Conservation (phyloP, 2,113 vertebrate genomes). For the Hippocampus zosterae region DNA sequence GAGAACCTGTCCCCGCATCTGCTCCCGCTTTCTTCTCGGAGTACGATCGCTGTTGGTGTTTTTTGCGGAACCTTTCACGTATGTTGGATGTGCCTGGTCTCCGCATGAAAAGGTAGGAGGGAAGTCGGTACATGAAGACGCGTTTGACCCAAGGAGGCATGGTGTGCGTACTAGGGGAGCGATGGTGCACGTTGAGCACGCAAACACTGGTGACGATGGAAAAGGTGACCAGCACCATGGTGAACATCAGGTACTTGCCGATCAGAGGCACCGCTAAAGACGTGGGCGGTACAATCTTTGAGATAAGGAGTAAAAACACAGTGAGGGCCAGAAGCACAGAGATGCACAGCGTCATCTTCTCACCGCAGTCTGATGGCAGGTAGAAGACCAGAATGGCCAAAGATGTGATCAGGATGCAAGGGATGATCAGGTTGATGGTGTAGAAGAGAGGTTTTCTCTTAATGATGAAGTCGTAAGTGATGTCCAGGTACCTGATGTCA, state of each 20-base stretch:
- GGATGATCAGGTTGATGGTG: constrained; percentile 79
- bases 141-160: constrained; percentile 78
- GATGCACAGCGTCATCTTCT: constrained; percentile 79
- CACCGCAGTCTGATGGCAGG: constrained; percentile 78
- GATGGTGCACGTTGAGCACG: constrained; percentile 77
- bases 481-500: constrained; percentile 74
- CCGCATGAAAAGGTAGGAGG: constrained; percentile 73
- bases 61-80: constrained; percentile 64
- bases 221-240: constrained; percentile 80
- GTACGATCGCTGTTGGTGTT: constrained; percentile 60
- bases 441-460: constrained; percentile 79
- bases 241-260: constrained; percentile 79
- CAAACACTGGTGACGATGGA: constrained; percentile 81
- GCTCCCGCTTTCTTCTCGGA: constrained; percentile 47
- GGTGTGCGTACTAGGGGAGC: constrained; percentile 77
- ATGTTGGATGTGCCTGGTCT: constrained; percentile 70
- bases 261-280: constrained; percentile 79
- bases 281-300: constrained; percentile 78
- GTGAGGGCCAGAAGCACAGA: constrained; percentile 78
- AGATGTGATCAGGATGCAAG: constrained; percentile 77
- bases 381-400: constrained; percentile 80
- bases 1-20: constrained; percentile 34
- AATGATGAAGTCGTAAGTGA: constrained; percentile 80
- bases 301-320: constrained; percentile 80
- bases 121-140: constrained; percentile 70